Evolutionary conservation across 2,888 invertebrate species (phyloP), one percentile per base, ranked within the genome.

Genomic region (Ischnura elegans): DNA sequence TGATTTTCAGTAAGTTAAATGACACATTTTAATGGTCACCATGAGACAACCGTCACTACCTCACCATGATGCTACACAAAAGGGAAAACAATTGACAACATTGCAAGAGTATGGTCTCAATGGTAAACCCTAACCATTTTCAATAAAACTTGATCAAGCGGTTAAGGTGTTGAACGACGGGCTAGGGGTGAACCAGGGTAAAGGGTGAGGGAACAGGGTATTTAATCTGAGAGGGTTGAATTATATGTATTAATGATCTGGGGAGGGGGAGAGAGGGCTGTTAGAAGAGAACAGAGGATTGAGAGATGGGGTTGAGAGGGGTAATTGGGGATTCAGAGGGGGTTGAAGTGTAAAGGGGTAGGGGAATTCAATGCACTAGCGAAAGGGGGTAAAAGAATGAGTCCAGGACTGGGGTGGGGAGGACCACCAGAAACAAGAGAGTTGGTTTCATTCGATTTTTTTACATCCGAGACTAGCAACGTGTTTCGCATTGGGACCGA

Each of bases 251-350:
- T n/a, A n/a, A 25, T 25, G 61, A 61, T 51, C 55, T 87, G 55
- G 87, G 36, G n/a, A 51, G 21, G 16, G 87, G 51, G 87, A 51
- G 87, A n/a, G n/a, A n/a, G 86, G 46, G 6, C 21, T 16, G 85
- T n/a, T n/a, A n/a, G n/a, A n/a, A n/a, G 85, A 85, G 85, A 25
- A 86, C 25, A n/a, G 61, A 51, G 90, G 90, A 66, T 61, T 61
- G n/a, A n/a, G 61, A 61, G 61, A 36, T 3, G 76, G 36, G 76
- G 36, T 8, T 8, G 76, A 76, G 76, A 76, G 66, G 43, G 90
- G 90, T 90, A 66, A 90, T 90, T 90, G 90, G 90, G 46, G 36
- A 46, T 86, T 86, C 45, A 86, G n/a, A n/a, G 86, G 21, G 85
- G 43, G 42, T 0, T 43, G 85, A n/a, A n/a, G 51, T n/a, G 87